A percentile compares a stretch with the other conserved stretches of the same genome.
Evolutionary conservation across 2,113 vertebrate genomes (phyloP).

Genomic region (Indri indri): DNA sequence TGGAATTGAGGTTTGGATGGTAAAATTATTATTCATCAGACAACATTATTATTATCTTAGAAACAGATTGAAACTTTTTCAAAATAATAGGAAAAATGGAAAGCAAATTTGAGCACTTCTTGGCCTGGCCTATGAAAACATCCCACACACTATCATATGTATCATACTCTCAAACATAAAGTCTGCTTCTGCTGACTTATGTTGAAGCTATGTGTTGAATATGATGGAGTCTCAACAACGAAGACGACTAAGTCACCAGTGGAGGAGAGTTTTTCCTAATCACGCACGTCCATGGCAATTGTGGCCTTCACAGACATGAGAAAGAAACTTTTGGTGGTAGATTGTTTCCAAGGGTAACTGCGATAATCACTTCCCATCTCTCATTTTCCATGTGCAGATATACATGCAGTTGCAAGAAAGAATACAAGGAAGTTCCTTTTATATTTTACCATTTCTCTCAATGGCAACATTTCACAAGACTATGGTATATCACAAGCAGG

Average conservation of each 20-base stretch:
- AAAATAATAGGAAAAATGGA: not conserved
- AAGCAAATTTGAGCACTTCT: not conserved
- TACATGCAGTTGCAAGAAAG: not conserved
- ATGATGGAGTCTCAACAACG: not conserved
- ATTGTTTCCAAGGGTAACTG: not conserved
- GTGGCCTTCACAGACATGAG: not conserved
- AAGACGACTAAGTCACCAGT: not conserved
- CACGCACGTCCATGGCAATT: accelerated
- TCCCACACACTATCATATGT: not conserved
- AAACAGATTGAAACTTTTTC: not conserved
- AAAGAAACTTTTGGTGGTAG: not conserved
- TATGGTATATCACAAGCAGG: not conserved
- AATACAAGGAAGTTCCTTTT: not conserved
- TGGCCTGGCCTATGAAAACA: not conserved
- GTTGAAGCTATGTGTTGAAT: not conserved
- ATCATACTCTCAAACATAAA: too few relatives aligned
- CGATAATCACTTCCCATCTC: not conserved
- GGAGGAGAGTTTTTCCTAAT: not conserved
- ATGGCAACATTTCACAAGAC: not conserved
- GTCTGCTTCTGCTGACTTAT: not conserved
- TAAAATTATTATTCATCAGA: not conserved
- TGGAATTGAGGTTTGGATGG: not conserved
- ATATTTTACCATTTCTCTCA: not conserved
- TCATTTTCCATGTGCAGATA: not conserved
- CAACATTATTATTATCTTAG: not conserved